Conservation (phyloP, 2,797 vertebrate species). For the Enoplosus armatus region DNA sequence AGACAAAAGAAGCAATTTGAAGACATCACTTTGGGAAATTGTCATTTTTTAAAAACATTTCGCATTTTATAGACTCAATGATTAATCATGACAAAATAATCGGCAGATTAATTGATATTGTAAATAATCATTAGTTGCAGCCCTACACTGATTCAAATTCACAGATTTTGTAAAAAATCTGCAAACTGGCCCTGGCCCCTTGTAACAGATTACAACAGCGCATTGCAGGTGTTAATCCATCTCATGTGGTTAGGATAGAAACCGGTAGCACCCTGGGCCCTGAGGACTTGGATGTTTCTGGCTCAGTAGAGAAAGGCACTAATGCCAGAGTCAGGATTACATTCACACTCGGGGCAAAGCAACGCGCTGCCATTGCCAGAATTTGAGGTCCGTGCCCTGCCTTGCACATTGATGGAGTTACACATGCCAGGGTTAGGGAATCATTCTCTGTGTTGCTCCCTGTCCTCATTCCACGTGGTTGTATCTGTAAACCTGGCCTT, state of each 20-base stretch:
- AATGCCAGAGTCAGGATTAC: slow-evolving; percentile 57
- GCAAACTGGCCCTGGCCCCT: slow-evolving; percentile 11
- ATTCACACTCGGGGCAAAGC: slow-evolving; percentile 39
- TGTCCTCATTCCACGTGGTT: slow-evolving; percentile 20
- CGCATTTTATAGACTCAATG: no score
- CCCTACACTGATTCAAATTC: no score
- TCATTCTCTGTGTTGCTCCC: slow-evolving; percentile 9
- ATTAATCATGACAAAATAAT: no score
- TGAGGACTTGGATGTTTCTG: slow-evolving; percentile 40
- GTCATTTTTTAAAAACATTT: no score
- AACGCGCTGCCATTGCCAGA: slow-evolving; percentile 1
- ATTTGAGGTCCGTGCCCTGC: slow-evolving; percentile 27
- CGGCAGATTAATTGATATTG: no score
- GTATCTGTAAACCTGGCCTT: slow-evolving; percentile 29
- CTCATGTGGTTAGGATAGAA: slow-evolving; percentile 52
- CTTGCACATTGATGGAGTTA: slow-evolving; percentile 31
- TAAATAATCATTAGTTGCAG: no score
- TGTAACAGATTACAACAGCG: slow-evolving; percentile 13
- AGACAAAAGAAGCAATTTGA: no score
- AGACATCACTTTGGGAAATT: no score
- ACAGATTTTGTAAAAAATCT: neutral
- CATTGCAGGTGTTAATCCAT: slow-evolving; percentile 49
- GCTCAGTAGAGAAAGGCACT: slow-evolving; percentile 33
- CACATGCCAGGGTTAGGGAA: slow-evolving; percentile 26
- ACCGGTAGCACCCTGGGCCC: slow-evolving; percentile 28